phyloP scores from a whole-genome alignment of 2,113 vertebrate genomes.

The Sialia sialis region DNA sequence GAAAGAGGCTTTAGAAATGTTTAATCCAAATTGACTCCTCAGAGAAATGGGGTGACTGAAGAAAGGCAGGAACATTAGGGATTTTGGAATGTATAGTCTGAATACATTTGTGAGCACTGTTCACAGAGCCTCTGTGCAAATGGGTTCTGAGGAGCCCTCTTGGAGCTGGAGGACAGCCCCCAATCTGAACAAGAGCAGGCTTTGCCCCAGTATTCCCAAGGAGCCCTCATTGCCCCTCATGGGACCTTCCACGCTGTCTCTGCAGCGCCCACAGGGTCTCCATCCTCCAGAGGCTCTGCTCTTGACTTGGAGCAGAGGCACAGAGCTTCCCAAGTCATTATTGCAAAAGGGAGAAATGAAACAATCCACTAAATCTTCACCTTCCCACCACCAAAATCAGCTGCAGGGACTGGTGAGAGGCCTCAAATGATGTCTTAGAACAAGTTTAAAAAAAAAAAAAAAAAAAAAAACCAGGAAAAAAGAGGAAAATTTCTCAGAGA shows the following conservation, averaged over 20 bases:
- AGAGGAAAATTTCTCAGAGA: not conserved
- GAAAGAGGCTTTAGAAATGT: not conserved
- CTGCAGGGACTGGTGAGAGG: not conserved
- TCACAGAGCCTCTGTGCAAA: not conserved
- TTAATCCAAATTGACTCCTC: not conserved
- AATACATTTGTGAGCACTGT: not conserved
- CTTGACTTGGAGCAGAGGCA: not conserved
- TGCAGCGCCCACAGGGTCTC: not conserved
- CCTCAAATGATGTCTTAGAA: not conserved
- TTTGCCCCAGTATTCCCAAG: not conserved
- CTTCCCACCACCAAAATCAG: not conserved
- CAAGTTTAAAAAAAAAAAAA: not conserved
- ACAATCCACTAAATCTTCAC: not conserved
- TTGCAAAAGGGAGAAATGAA: not conserved
- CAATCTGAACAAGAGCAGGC: not conserved
- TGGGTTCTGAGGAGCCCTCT: not conserved
- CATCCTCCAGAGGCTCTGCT: not conserved
- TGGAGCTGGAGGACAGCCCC: not conserved
- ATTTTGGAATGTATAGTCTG: not conserved
- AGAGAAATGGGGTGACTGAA: not conserved
- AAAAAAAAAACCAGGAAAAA: too few relatives aligned
- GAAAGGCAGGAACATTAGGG: not conserved
- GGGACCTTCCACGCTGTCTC: not conserved
- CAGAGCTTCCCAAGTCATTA: not conserved
- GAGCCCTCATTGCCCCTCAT: accelerated